Base-by-base conservation (phyloP, 2,888 invertebrate genomes). In the Amblyjoppa proteus region DNA sequence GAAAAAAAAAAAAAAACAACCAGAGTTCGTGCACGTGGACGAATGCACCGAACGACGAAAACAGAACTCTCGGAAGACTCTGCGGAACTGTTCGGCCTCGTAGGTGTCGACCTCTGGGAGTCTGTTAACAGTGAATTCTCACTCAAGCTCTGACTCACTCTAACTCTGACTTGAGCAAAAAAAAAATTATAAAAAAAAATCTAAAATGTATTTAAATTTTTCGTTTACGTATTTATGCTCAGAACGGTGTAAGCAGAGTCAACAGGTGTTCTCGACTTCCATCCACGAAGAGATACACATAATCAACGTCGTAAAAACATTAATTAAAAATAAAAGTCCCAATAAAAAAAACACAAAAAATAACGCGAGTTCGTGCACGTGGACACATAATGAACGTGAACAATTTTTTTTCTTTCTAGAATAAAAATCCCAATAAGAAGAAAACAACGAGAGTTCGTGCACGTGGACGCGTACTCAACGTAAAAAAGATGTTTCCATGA, bases 61-160 rank as follows among this genome's bases (percentile, higher is more conserved):
- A 58, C 20, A 20, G 58, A 25, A 9, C 13, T 58, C 58, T 28
- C 58, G 9, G 13, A 28, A 28, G 9, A 11, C 58, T 58, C 25
- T 3, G 9, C 58, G 11, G 11, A 13, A 58, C 58, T 28, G 58
- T 58, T 58, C 28, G 28, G 28, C 3, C 11, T 56, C 77, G 82
- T 73, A 71, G 77, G 71, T 56, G 71, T 79, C 58, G 58, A 28
- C 9, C 56, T 25, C 56, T 7, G 56, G 7, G 56, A 20, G 16
- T 56, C 56, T 20, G 56, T 25, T 25, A 56, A 53, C 53, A n/a
- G 71, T 53, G 11, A 53, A 20, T 53, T 53, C 34, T 6, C 38
- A 16, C 51, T 38, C 5, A 51, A 51, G 2, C 28, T 31, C 13
- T 25, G 9, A 28, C 3, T 58, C 28, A 58, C 28, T 31, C 28